Conservation (phyloP, 2,797 vertebrate species). For the Tragopan temminckii region DNA sequence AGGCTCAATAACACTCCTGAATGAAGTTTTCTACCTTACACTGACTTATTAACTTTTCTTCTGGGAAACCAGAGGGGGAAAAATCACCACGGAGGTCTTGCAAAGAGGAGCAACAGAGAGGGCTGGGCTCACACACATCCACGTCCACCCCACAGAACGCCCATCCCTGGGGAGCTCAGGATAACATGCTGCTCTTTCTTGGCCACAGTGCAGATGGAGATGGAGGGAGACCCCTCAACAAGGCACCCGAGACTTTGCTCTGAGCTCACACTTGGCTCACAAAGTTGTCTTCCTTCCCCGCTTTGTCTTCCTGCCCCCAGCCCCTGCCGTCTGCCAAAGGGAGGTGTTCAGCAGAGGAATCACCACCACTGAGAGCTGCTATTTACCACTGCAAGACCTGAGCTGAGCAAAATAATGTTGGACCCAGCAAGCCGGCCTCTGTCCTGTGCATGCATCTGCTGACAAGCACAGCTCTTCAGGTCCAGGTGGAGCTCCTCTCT, state of each 20-base stretch:
- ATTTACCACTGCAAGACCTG: neutral
- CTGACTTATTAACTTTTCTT: neutral
- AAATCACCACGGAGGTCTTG: fast-evolving
- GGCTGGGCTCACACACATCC: neutral
- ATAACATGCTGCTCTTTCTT: fast-evolving
- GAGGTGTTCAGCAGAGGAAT: neutral
- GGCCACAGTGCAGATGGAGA: fast-evolving
- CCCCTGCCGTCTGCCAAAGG: neutral
- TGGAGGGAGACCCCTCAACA: fast-evolving
- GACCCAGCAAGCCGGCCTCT: neutral
- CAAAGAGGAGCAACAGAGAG: neutral
- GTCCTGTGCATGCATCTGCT: neutral
- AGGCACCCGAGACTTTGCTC: fast-evolving
- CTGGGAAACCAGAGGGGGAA: neutral
- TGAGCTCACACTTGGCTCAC: neutral
- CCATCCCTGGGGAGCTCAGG: neutral
- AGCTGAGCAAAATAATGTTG: neutral
- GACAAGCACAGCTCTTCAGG: neutral
- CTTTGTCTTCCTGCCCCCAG: neutral
- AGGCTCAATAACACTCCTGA: neutral
- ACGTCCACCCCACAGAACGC: neutral
- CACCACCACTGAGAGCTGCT: neutral
- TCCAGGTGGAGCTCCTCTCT: neutral
- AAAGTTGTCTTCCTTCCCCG: neutral
- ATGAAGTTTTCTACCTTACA: neutral